Base-by-base conservation (phyloP, 2,113 vertebrate genomes). In the Blennius ocellaris region DNA sequence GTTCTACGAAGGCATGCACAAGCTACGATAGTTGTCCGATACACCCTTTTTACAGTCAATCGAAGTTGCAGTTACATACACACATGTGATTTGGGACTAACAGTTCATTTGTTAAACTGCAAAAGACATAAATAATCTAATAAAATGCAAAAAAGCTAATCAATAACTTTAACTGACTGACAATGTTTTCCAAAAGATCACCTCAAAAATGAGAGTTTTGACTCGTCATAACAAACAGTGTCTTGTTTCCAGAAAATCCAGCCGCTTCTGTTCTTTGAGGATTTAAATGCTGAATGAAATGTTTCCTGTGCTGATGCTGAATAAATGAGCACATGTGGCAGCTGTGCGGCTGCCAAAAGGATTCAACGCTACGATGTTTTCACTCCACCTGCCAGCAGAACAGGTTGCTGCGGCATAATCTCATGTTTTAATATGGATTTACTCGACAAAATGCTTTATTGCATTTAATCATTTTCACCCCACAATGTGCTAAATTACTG, bases 271-370 rank as follows among this genome's bases (percentile, higher is more conserved):
- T 49, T 36, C 38, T 51, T 63, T 1, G 8, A 14, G 0, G 9
- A 53, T n/a, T 9, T 49, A n/a, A 49, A 49, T 49, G 14, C 48
- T 1, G 44, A 66, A 36, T 11, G 17, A 53, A 53, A 39, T 53
- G 12, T 44, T 54, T 53, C 52, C 48, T 52, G 39, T 36, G 49
- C 49, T 65, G 62, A 53, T 39, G 11, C 49, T 43, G 30, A 53
- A 53, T 41, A 53, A 51, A 44, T 0, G 0, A 41, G 0, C 51
- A 39, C 49, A 65, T 38, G 48, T 65, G 62, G 61, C 3, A 41
- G 37, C 17, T 21, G 16, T 43, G 62, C 14, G 38, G 16, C 62
- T 52, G 62, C 17, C 16, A 51, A 50, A 44, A 0, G 8, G 11
- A 48, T 30, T 64, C 11, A 51, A 64, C 16, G 40, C 16, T 15